Percentiles rank a stretch among this genome's conserved stretches.
Conservation (phyloP, 2,888 invertebrate species). For the Chrysotoxum bicinctum region DNA sequence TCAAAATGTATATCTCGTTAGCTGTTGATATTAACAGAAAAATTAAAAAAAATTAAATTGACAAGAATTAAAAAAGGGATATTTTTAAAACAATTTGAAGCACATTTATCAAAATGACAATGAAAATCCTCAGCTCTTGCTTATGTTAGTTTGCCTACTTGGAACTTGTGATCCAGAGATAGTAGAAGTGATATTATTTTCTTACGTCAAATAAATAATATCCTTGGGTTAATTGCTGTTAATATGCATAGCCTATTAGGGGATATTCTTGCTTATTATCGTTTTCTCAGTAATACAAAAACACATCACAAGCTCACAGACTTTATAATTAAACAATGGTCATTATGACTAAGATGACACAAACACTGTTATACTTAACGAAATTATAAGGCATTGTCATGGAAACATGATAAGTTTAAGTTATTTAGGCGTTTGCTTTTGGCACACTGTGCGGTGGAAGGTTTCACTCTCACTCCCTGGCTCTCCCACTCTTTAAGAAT, state of each 20-base stretch:
- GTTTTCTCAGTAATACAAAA: background rate
- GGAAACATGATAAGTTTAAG: conserved; percentile 45
- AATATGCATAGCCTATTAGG: conserved; percentile 47
- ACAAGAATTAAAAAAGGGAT: background rate
- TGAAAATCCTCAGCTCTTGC: background rate
- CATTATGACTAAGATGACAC: background rate
- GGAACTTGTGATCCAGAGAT: too few species aligned
- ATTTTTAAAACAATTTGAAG: background rate
- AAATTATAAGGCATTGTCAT: conserved; percentile 47
- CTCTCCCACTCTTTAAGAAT: background rate
- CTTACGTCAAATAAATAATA: background rate
- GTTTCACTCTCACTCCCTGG: conserved; percentile 1
- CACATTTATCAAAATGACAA: background rate
- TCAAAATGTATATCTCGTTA: background rate
- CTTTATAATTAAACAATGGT: background rate
- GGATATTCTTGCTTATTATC: background rate
- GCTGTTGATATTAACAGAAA: background rate
- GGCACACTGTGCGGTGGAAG: conserved; percentile 10
- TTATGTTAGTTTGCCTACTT: background rate
- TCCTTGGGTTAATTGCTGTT: conserved; percentile 43
- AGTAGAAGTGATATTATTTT: too few species aligned
- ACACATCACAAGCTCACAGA: background rate
- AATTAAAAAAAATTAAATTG: background rate
- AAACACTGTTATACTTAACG: conserved; percentile 9
- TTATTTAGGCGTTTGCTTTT: conserved; percentile 24